phyloP scores from a whole-genome alignment of 2,888 invertebrate species.

The Julus scandinavius region DNA sequence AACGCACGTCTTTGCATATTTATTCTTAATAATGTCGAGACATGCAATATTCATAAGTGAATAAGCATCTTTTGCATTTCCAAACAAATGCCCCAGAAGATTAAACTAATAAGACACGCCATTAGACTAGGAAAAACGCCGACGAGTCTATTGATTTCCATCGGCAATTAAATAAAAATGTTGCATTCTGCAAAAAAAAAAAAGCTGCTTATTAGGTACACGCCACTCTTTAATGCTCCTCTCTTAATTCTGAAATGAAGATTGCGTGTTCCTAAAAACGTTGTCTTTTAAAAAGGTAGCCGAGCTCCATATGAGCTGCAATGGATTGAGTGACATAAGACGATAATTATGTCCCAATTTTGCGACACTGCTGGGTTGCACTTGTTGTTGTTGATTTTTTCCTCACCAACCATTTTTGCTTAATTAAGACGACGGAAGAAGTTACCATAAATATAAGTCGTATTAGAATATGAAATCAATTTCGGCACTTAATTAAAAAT shows the following conservation, averaged over 20 bases:
- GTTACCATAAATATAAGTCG: not conserved
- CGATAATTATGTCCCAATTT: not conserved
- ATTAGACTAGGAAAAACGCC: not conserved
- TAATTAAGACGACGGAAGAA: not conserved
- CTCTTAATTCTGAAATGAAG: not conserved
- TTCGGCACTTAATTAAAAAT: not conserved
- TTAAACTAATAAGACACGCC: not conserved
- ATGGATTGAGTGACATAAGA: not conserved
- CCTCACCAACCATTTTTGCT: not conserved
- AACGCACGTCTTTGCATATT: not conserved
- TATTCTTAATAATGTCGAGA: not conserved
- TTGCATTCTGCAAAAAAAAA: not conserved
- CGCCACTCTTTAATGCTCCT: not conserved
- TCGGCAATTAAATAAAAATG: not conserved
- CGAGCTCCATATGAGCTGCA: not conserved
- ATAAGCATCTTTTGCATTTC: not conserved
- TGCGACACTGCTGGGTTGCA: not conserved
- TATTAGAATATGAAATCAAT: not conserved
- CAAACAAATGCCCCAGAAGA: not conserved
- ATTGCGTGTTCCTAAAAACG: not conserved
- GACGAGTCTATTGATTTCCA: not conserved
- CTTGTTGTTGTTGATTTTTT: not conserved
- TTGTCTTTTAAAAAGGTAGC: not conserved
- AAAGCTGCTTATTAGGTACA: not conserved
- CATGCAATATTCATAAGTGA: conserved; percentile 1